Conservation (phyloP, 23 tunicate species). For the Oikopleura vanhoeffeni region DNA sequence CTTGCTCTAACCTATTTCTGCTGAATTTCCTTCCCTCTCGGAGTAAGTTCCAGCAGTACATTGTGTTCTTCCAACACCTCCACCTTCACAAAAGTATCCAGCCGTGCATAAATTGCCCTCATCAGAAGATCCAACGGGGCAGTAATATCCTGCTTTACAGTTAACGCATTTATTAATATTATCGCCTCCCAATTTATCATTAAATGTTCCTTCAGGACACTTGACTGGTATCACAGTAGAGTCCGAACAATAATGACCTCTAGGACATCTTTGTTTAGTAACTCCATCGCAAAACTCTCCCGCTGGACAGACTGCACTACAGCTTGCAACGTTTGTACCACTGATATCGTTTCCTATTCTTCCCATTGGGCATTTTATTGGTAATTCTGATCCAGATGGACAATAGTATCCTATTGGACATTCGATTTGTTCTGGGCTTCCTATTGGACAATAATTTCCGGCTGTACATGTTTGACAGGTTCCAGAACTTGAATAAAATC, state of each 20-base stretch:
- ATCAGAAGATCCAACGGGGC: slow-evolving; percentile 17
- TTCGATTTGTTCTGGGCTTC: background rate
- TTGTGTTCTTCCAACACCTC: slow-evolving; percentile 19
- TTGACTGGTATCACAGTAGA: background rate
- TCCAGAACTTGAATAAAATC: background rate
- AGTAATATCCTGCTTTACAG: slow-evolving; percentile 29
- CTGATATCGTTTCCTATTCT: slow-evolving; percentile 24
- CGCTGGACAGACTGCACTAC: slow-evolving; percentile 50
- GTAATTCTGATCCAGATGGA: slow-evolving; percentile 18
- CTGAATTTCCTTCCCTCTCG: slow-evolving; percentile 17
- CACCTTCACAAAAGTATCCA: slow-evolving; percentile 43
- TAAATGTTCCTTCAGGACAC: background rate
- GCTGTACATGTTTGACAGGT: background rate
- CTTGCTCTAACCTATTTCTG: too few species aligned
- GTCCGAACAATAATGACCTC: background rate
- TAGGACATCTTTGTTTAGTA: slow-evolving; percentile 13
- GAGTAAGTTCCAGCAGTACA: slow-evolving; percentile 42
- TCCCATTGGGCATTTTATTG: slow-evolving; percentile 68
- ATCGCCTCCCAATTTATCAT: background rate
- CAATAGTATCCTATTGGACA: slow-evolving; percentile 8
- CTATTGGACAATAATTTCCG: slow-evolving; percentile 13
- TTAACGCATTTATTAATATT: background rate
- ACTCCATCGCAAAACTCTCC: slow-evolving; percentile 47
- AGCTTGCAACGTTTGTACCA: slow-evolving; percentile 17
- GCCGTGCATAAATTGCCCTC: slow-evolving; percentile 23